Base-by-base conservation (phyloP, 2,113 vertebrate species). In the Vanacampus margaritifer region DNA sequence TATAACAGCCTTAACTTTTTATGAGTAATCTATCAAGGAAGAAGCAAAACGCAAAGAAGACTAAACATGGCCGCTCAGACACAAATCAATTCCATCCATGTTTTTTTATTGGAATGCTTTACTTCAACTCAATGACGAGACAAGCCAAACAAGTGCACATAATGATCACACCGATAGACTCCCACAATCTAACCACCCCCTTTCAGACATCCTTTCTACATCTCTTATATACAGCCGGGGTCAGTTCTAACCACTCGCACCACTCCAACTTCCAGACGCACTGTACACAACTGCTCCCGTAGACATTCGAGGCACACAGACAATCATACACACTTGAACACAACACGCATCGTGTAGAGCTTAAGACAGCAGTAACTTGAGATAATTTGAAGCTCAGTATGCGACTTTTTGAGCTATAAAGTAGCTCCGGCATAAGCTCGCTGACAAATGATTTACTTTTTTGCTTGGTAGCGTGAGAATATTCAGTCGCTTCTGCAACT, bases 111-210 rank as follows among this genome's bases (percentile, higher is more conserved):
- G 43, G 43, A 65, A 46, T 65, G 43, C 45, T 48, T 50, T 32
- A 28, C 26, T 46, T 50, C n/a, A 48, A 35, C 45, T 65, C 63
- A 65, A 48, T 19, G 28, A 65, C 60, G 67, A 83, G 72, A 87
- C 78, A 41, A 81, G 80, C 81, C 73, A 86, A 58, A 73, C 74
- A 75, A 86, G 85, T 79, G 82, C 77, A 86, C 79, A 83, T 65
- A 54, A 68, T 11, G 62, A 78, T 76, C 41, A 66, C 77, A 81
- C 69, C 71, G 65, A 78, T 73, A 81, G 24, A 70, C 68, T 64
- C 65, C 24, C 66, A 50, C 64, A 67, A 59, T 53, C 71, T n/a
- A 35, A 69, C 36, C 26, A n/a, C n/a, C 58, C 51, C 65, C 68
- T 4, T 62, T 60, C 72, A 72, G 43, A 59, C 53, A 64, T 67